Percentiles rank a stretch among this genome's conserved stretches.
phyloP scores from a whole-genome alignment of 2,888 invertebrate genomes.

The Spodoptera picta region DNA sequence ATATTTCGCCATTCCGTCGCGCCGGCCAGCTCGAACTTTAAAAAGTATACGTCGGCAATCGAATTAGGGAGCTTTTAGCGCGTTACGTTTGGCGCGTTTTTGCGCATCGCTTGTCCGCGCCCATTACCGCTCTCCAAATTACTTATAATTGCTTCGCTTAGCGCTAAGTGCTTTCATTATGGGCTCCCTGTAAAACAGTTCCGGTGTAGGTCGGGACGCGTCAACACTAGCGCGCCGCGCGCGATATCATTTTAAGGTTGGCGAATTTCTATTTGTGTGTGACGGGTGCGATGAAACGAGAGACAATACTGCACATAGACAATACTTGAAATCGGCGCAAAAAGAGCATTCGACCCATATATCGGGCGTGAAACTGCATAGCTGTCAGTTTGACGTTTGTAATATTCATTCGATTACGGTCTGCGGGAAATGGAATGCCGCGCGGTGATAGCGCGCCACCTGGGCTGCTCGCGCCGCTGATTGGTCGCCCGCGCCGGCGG shows the following conservation, averaged over 20 bases:
- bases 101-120: conserved; percentile 86
- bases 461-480: conserved; percentile 66
- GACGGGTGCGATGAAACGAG: conserved; percentile 45
- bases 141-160: conserved; percentile 89
- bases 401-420: conserved; percentile 87
- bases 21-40: conserved; percentile 70
- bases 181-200: conserved; percentile 76
- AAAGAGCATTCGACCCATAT: conserved; percentile 82
- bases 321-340: conserved; percentile 75
- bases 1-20: conserved; percentile 66
- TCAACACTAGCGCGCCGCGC: conserved; percentile 71
- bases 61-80: conserved; percentile 88
- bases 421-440: conserved; percentile 82
- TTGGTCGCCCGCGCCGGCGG: conserved; percentile 65
- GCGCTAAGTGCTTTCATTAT: conserved; percentile 88
- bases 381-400: conserved; percentile 83
- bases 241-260: conserved; percentile 67
- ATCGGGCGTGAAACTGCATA: conserved; percentile 76
- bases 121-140: conserved; percentile 86
- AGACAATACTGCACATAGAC: conserved; percentile 67
- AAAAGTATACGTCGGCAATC: conserved; percentile 84
- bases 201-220: conserved; percentile 72
- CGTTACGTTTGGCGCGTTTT: conserved; percentile 86
- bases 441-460: conserved; percentile 82
- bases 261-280: conserved; percentile 42